A percentile compares a stretch with the other conserved stretches of the same genome.
Conservation (phyloP, 2,888 invertebrate genomes). For the Tetrapedia diversipes region DNA sequence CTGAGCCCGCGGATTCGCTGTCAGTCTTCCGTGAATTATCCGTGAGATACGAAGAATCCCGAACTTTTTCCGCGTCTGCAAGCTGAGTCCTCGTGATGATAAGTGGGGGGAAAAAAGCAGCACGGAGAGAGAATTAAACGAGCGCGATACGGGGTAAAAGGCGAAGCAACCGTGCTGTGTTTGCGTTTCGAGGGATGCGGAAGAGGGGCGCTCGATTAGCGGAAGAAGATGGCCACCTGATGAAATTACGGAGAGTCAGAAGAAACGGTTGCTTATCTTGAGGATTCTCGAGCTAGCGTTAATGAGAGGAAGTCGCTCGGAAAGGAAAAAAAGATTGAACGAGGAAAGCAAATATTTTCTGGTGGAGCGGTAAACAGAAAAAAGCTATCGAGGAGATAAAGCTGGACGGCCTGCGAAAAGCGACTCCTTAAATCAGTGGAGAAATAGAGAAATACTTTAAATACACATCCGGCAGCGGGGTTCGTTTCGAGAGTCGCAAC, state of each 20-base stretch:
- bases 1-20: background rate
- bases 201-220: background rate
- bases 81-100: background rate
- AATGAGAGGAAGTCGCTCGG: background rate
- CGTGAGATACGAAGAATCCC: background rate
- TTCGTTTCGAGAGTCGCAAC: background rate
- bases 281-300: too few species aligned
- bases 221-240: background rate
- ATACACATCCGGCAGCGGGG: background rate
- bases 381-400: background rate
- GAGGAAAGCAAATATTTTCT: constrained; percentile 26
- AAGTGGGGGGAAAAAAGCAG: background rate
- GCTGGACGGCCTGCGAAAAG: too few species aligned
- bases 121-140: too few species aligned
- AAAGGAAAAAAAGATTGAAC: background rate
- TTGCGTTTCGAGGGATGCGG: background rate
- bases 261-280: background rate
- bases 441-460: background rate
- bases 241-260: background rate
- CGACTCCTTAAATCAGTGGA: background rate
- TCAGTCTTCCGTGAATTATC: constrained; percentile 7
- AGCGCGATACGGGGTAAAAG: too few species aligned
- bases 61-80: background rate
- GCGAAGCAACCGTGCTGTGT: too few species aligned
- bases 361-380: background rate